Evolutionary conservation across 2,888 invertebrate genomes (phyloP).

Genomic region (Himalopsyche tibetana): DNA sequence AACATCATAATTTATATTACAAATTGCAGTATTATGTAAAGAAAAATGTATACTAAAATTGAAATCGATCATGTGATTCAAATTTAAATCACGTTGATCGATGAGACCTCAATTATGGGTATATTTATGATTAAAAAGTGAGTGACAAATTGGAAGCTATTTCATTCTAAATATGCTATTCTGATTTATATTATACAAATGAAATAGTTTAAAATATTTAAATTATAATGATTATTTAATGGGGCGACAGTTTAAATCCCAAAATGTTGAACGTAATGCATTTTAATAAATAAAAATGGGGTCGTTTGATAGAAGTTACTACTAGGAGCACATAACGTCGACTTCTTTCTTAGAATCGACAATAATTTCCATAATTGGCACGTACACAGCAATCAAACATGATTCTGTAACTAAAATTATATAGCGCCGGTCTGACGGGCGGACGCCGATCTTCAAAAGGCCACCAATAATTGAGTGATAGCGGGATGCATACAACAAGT

Average conservation of each 20-base stretch:
- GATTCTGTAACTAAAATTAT: conserved; percentile 59
- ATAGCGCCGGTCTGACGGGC: conserved; percentile 51
- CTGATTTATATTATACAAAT: neutral
- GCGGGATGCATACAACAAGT: conserved; percentile 18
- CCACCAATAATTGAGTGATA: conserved; percentile 55
- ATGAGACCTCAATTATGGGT: too few relatives aligned
- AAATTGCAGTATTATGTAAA: too few relatives aligned
- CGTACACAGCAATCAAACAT: conserved; percentile 60
- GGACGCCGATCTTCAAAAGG: conserved; percentile 58
- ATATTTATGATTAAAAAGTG: too few relatives aligned
- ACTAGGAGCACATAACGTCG: neutral
- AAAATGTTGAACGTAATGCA: conserved; percentile 18
- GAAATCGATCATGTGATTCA: too few relatives aligned
- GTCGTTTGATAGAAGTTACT: conserved; percentile 14
- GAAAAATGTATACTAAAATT: too few relatives aligned
- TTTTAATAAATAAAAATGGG: conserved; percentile 35
- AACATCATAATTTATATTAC: too few relatives aligned
- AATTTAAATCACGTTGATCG: too few relatives aligned
- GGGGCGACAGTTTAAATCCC: neutral
- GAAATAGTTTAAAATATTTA: neutral
- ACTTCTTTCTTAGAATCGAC: conserved; percentile 55
- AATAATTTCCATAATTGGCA: conserved; percentile 53
- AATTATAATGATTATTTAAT: neutral
- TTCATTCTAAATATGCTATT: too few relatives aligned
- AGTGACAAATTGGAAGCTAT: too few relatives aligned